Percentiles rank a stretch among this genome's conserved stretches.
phyloP scores from a whole-genome alignment of 2,888 invertebrate genomes.

The Gari tellinella region DNA sequence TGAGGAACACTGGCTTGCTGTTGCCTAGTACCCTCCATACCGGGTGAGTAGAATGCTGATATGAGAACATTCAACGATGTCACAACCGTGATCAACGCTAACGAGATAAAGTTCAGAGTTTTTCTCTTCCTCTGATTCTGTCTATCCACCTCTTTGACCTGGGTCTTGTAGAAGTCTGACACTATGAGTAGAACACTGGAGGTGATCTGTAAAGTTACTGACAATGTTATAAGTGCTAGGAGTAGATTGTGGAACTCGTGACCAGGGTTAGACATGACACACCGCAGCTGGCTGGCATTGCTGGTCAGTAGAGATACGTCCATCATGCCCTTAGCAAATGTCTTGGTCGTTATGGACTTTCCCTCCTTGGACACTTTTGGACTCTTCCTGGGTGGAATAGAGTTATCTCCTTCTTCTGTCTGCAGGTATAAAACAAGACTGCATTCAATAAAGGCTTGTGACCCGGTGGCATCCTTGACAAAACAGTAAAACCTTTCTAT shows the following conservation, averaged over 20 bases:
- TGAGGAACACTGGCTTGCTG: neutral
- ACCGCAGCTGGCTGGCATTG: slow-evolving; percentile 59
- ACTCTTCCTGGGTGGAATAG: no score
- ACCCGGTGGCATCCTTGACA: no score
- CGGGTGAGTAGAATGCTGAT: slow-evolving; percentile 50
- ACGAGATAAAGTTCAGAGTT: slow-evolving; percentile 45
- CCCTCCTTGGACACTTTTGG: slow-evolving; percentile 38
- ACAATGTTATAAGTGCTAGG: slow-evolving; percentile 39
- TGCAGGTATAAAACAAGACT: no score
- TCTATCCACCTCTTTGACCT: slow-evolving; percentile 43
- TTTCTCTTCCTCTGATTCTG: slow-evolving; percentile 47
- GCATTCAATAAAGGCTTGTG: no score
- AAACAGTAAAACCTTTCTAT: no score
- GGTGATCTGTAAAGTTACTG: slow-evolving; percentile 50
- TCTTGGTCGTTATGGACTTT: slow-evolving; percentile 60
- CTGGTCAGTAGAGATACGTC: slow-evolving; percentile 59
- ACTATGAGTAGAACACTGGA: slow-evolving; percentile 49
- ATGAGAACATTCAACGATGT: slow-evolving; percentile 58
- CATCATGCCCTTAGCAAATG: slow-evolving; percentile 64
- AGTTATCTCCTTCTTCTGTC: no score
- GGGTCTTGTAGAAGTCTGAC: slow-evolving; percentile 55
- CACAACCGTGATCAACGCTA: slow-evolving; percentile 51
- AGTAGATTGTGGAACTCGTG: slow-evolving; percentile 54
- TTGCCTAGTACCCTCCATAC: neutral
- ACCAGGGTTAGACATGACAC: slow-evolving; percentile 44